Base-by-base conservation (phyloP, 2,888 invertebrate species). In the Bellardia bayeri region DNA sequence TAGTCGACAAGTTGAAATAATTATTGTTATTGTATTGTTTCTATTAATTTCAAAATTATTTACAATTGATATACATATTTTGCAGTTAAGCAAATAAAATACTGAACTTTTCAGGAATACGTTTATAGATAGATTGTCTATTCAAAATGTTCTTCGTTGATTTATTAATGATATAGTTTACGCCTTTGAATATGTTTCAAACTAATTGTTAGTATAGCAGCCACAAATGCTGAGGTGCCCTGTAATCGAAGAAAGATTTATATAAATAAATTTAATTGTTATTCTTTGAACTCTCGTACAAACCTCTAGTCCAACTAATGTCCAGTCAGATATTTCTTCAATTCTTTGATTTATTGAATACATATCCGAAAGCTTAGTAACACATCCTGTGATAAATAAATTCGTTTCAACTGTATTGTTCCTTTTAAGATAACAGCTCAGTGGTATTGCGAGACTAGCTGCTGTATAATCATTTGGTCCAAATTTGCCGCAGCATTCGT, bases 301-400 rank as follows among this genome's bases (percentile, higher is more conserved):
- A 58, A 79, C 92, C 91, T 92, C 92, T 2, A 92, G 78, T 13
- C 92, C 91, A 13, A 92, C 90, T 42, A 92, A 82, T 6, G 90
- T 89, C 92, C 92, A 92, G 61, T 92, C 92, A 16, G 87, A 90
- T 45, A 91, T 90, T 49, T 90, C 90, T 54, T 92, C 92, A 56
- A 91, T 90, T 9, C 81, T 89, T 13, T 92, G 90, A 51, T 91
- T 91, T 58, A 75, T 83, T 37, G 85, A 30, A 64, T 88, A 92
- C 13, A 90, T 90, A 11, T 79, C 82, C 0, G 89, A 88, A 51
- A 92, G 80, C 11, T 85, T 87, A 33, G 74, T 79, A 14, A 90
- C 69, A 54, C 92, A 92, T 5, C 92, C 92, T 0, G 37, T 74
- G 0, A 79, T 86, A 71, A 88, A 92, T 1, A 92, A 83, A 88